Percentiles rank a stretch among this genome's conserved stretches.
Evolutionary conservation across 2,888 invertebrate genomes (phyloP).

Genomic region (Eledona agricola): DNA sequence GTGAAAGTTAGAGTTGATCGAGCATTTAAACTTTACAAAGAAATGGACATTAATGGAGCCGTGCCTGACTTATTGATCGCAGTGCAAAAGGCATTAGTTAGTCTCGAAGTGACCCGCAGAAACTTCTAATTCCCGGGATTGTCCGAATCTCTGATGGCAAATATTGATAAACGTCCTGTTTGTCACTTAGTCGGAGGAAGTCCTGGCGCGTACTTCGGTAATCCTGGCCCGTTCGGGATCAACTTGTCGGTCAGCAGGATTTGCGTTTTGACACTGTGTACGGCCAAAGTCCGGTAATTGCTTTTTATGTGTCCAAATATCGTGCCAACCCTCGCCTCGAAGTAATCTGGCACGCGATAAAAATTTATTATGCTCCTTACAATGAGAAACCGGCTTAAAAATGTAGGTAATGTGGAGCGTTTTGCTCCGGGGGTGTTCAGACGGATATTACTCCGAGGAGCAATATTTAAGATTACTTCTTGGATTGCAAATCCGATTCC

Average conservation of each 20-base stretch:
- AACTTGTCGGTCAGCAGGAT: constrained; percentile 55
- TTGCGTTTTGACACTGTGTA: constrained; percentile 55
- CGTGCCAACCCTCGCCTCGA: constrained; percentile 31
- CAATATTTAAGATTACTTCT: constrained; percentile 2
- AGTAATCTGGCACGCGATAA: constrained; percentile 1
- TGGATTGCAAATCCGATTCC: background rate
- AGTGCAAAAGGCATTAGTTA: constrained; percentile 23
- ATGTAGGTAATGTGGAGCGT: constrained; percentile 3
- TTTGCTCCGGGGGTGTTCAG: background rate
- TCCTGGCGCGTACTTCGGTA: constrained; percentile 45
- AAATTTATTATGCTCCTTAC: constrained; percentile 9
- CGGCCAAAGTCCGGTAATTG: constrained; percentile 52
- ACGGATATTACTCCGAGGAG: constrained; percentile 5
- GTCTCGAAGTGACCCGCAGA: constrained; percentile 36
- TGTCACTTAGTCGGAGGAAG: constrained; percentile 44
- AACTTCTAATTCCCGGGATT: constrained; percentile 41
- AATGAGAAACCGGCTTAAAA: background rate
- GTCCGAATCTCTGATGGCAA: constrained; percentile 48
- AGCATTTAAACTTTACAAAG: constrained; percentile 3
- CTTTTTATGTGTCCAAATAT: constrained; percentile 50
- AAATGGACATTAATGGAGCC: constrained; percentile 19
- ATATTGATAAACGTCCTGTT: constrained; percentile 52
- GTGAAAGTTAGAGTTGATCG: background rate
- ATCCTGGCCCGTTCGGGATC: constrained; percentile 46
- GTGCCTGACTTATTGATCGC: constrained; percentile 26